Evolutionary conservation across 2,888 invertebrate genomes (phyloP).

Genomic region (Pogonocherus hispidulus): DNA sequence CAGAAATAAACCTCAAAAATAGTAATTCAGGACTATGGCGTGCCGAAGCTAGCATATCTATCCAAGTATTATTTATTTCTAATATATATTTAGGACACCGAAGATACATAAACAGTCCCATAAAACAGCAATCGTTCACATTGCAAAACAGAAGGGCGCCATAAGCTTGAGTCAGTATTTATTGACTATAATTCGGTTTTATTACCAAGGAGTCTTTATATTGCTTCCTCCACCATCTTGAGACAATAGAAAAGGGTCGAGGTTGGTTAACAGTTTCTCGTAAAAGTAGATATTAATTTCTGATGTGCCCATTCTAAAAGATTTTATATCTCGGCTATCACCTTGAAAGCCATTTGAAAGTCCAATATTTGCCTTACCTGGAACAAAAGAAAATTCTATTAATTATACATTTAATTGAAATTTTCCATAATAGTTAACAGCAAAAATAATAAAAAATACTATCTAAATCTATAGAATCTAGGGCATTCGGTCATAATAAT

Average conservation of each 20-base stretch:
- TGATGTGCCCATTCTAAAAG: not conserved
- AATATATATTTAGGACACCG: conserved; percentile 9
- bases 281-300: conserved; percentile 38
- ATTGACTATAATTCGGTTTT: conserved; percentile 48
- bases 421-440: too few species aligned
- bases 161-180: conserved; percentile 42
- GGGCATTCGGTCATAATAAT: too few species aligned
- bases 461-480: too few species aligned
- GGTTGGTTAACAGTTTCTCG: conserved; percentile 29
- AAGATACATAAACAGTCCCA: conserved; percentile 19
- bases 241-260: conserved; percentile 42
- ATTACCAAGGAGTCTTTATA: conserved; percentile 38
- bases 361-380: not conserved
- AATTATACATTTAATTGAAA: too few species aligned
- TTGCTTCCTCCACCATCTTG: conserved; percentile 34
- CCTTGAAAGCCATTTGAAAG: too few species aligned
- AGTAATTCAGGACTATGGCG: too few species aligned
- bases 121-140: conserved; percentile 44
- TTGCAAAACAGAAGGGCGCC: conserved; percentile 44
- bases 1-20: too few species aligned
- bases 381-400: not conserved
- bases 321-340: conserved; percentile 4
- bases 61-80: not conserved
- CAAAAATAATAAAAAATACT: too few species aligned
- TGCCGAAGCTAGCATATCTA: too few species aligned